Evolutionary conservation across 2,797 vertebrate genomes (phyloP).

Genomic region (Notamacropus eugenii): DNA sequence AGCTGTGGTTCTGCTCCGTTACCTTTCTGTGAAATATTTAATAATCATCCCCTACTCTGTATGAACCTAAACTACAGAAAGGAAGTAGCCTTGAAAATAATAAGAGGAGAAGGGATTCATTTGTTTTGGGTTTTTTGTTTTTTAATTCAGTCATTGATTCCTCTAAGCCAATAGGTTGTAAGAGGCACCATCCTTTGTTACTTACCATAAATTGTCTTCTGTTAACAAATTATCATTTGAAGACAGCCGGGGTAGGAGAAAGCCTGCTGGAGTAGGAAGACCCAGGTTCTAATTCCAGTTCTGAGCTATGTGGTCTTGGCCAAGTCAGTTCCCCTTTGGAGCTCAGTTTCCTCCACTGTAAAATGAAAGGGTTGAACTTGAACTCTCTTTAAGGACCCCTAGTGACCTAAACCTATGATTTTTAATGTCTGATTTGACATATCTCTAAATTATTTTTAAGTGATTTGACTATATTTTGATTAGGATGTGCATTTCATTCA

Average conservation of each 20-base stretch:
- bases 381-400: conserved; percentile 36
- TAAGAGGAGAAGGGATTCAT: not conserved
- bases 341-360: not conserved
- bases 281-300: not conserved
- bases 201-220: not conserved
- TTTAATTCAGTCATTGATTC: not conserved
- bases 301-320: not conserved
- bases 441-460: not conserved
- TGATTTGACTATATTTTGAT: conserved; percentile 1
- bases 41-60: not conserved
- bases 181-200: not conserved
- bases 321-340: not conserved
- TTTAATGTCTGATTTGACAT: not conserved
- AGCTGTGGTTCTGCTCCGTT: conserved; percentile 40
- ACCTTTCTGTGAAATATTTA: conserved; percentile 45
- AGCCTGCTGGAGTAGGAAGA: not conserved
- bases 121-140: not conserved
- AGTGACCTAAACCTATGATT: conserved; percentile 4
- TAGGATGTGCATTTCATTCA: not conserved
- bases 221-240: conserved; percentile 21
- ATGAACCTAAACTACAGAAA: not conserved
- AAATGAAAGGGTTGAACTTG: not conserved
- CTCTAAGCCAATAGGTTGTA: not conserved
- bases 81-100: conserved; percentile 23
- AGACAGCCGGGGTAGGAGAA: not conserved